Percentiles rank a stretch among this genome's conserved stretches.
Conservation (phyloP, 2,113 vertebrate genomes). For the Pollachius pollachius region DNA sequence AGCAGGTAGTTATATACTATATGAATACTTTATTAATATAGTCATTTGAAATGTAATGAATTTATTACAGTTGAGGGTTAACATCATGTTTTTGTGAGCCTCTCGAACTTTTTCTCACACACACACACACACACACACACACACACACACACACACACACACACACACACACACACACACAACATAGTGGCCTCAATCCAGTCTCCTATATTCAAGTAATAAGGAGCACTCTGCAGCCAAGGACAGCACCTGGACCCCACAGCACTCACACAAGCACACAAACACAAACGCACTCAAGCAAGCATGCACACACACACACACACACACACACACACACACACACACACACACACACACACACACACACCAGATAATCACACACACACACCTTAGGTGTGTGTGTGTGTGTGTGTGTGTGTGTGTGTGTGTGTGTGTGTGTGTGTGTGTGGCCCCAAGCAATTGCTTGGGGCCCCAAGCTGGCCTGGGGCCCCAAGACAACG, state of each 20-base stretch:
- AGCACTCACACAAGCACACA: not conserved
- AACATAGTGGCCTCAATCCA: not conserved
- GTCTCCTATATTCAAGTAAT: not conserved
- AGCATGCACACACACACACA: not conserved
- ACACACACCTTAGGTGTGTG: no score
- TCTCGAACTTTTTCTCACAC: conserved; percentile 31
- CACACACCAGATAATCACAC: no score
- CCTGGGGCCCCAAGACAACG: no score
- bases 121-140: conserved; percentile 2
- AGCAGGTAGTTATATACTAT: no score
- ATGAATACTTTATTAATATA: no score
- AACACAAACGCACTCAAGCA: not conserved
- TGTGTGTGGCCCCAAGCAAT: no score
- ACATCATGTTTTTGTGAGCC: not conserved
- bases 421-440: no score
- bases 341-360: not conserved
- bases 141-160: conserved; percentile 10
- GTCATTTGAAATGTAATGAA: no score
- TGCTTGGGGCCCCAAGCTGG: no score
- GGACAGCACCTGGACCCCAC: conserved; percentile 1
- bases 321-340: not conserved
- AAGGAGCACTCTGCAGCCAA: conserved; percentile 15
- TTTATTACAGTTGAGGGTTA: no score
- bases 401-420: no score
- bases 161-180: conserved; percentile 7